Evolutionary conservation across 2,888 invertebrate genomes (phyloP), one percentile per base, ranked within the genome.

Genomic region (Watsonalla binaria): DNA sequence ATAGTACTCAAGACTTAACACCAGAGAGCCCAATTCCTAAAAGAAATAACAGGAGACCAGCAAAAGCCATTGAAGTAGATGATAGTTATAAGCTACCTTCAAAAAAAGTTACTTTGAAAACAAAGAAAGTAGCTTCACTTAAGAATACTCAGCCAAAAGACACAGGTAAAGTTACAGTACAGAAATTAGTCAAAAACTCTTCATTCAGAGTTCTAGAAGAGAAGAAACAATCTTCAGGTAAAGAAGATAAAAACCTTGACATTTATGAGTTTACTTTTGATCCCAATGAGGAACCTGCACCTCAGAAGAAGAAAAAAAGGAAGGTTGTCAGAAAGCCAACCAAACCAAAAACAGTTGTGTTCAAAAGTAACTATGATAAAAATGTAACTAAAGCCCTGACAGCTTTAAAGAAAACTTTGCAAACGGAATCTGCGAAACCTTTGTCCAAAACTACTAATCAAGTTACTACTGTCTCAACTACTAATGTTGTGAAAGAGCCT

Each of bases 231-330:
- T 51, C 63, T 9, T 45, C 65, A 0, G 74, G 74, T 51, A 68
- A 76, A 57, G 65, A 66, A 55, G 68, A 70, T 7, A 75, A 76
- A 57, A 74, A 78, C 48, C 57, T 78, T 54, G 89, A 90, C 70
- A 68, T 90, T 4, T 91, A 91, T 67, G 91, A 91, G 62, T 91
- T 91, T 53, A 90, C 90, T 14, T 91, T 73, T 76, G 87, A 91
- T 59, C 90, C 91, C 0, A 73, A 74, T 58, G 88, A 90, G 49
- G 90, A 91, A 69, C 90, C 90, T 9, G 65, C 76, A 52, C 82
- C 81, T 14, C 74, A 76, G 49, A 90, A 90, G 65, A 90, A 88
- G 60, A 90, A 89, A 60, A 75, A 74, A 8, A 89, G 82, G 58
- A 82, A 67, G 52, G 60, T 63, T 14, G 66, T 71, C 1, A 78